Base-by-base conservation (phyloP, 2,113 vertebrate genomes). In the Ancistrus triradiatus region DNA sequence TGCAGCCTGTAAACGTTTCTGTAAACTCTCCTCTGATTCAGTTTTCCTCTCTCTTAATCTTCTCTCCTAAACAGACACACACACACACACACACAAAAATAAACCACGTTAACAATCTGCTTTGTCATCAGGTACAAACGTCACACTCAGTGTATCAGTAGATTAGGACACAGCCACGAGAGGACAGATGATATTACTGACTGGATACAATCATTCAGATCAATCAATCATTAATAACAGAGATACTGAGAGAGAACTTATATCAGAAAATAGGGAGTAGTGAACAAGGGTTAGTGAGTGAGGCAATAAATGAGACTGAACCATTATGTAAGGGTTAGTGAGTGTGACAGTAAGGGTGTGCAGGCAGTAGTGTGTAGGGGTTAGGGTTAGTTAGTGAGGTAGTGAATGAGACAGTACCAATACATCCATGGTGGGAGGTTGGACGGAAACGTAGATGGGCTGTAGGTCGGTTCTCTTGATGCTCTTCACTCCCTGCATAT, bases 401-500 rank as follows among this genome's bases (percentile, higher is more conserved):
- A n/a, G n/a, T n/a, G 55, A 13, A 22, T 13, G 37, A 10, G 22
- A 15, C 3, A 19, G 8, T 81, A 97, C 95, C 89, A 98, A 79
- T 63, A 89, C 68, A 0, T 79, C 86, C 48, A 97, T 82, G 3
- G 94, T 94, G 0, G 96, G 94, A 0, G 95, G 91, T 76, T 95
- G 95, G 79, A 99, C 89, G 0, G 86, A 93, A 83, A 99, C 86
- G 78, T 94, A 99, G 77, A 98, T 88, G 49, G 96, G 93, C 24
- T 68, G 80, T 60, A 98, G 90, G 51, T 94, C 90, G 0, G 94
- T 98, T 70, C 35, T 83, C 80, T 98, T 99, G 71, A 99, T 91
- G 85, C 85, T 97, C 61, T 78, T 92, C 71, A 99, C 96, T 0
- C 96, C 96, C 80, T 99, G 95, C 87, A 98, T 92, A 83, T 98